A percentile compares a stretch with the other conserved stretches of the same genome.
These are phyloP conservation scores for Alosa alosa DNA, from an alignment of 2,113 vertebrate genomes.

Conservation along the genomic window DNA sequence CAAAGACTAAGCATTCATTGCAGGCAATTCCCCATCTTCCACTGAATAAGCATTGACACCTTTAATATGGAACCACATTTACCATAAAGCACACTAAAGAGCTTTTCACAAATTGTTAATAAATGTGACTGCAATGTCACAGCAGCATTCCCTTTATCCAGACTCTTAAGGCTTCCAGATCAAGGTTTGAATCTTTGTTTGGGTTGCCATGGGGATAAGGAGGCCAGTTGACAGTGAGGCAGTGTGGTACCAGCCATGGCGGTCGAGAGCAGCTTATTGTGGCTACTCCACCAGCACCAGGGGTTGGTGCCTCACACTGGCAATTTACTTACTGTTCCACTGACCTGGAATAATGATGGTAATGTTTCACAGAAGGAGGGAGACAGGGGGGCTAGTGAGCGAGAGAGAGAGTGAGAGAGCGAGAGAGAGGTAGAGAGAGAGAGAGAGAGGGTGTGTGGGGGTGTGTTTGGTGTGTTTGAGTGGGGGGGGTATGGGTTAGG, in stretches of 20 bases:
- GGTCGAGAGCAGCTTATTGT: background rate
- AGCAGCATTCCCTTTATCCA: background rate
- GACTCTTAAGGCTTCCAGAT: background rate
- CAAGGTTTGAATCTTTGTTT: background rate
- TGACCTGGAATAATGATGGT: slow-evolving; percentile 26
- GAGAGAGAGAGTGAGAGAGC: background rate
- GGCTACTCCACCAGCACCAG: background rate
- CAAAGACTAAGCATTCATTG: no score
- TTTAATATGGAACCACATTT: background rate
- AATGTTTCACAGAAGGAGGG: slow-evolving; percentile 2
- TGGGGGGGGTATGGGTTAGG: background rate
- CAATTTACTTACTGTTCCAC: slow-evolving; percentile 17
- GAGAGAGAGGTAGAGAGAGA: background rate
- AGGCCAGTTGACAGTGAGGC: background rate
- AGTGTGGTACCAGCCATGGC: background rate
- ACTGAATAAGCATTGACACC: background rate
- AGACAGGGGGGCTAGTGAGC: background rate
- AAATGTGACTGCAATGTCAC: background rate
- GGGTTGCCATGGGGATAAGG: slow-evolving; percentile 3
- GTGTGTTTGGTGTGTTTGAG: background rate
- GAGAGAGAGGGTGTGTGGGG: background rate
- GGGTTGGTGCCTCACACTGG: background rate
- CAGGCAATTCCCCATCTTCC: background rate
- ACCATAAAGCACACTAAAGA: background rate
- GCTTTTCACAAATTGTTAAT: background rate